Conservation (phyloP, 2,113 vertebrate genomes). For the Ibidorhyncha struthersii region DNA sequence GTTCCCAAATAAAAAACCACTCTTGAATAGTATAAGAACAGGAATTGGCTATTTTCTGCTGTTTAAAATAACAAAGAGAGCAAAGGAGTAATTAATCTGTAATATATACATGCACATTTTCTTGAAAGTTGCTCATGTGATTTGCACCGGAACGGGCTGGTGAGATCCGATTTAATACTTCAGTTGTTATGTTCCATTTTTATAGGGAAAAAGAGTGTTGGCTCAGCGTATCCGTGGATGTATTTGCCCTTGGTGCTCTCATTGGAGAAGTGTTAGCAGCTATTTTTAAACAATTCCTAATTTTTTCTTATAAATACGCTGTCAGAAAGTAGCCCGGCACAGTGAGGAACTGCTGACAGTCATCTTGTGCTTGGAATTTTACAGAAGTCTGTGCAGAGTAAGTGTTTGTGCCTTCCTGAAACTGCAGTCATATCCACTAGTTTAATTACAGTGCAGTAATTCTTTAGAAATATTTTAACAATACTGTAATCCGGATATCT, state of each 20-base stretch:
- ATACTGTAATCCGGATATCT: rapidly evolving
- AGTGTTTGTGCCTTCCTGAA: not conserved
- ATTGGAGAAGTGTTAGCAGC: not conserved
- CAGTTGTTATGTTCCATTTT: not conserved
- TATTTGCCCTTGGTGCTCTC: constrained; percentile 15
- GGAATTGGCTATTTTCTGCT: rapidly evolving
- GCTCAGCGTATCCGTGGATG: not conserved
- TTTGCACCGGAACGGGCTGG: not conserved
- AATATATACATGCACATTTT: rapidly evolving
- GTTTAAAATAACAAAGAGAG: not conserved
- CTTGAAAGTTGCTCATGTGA: not conserved
- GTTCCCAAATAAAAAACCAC: not conserved
- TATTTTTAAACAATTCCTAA: not conserved
- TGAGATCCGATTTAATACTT: not conserved
- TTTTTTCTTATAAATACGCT: not conserved
- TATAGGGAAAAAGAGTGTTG: not conserved
- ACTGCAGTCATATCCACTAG: rapidly evolving
- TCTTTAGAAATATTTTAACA: not conserved
- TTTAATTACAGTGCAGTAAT: rapidly evolving
- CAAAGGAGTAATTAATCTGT: not conserved
- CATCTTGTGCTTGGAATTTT: not conserved
- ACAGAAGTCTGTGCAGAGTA: not conserved
- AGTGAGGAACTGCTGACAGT: not conserved
- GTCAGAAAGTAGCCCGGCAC: not conserved
- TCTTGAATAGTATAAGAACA: rapidly evolving